Conservation (phyloP, 2,888 invertebrate species). For the Gonocerus acuteangulatus region DNA sequence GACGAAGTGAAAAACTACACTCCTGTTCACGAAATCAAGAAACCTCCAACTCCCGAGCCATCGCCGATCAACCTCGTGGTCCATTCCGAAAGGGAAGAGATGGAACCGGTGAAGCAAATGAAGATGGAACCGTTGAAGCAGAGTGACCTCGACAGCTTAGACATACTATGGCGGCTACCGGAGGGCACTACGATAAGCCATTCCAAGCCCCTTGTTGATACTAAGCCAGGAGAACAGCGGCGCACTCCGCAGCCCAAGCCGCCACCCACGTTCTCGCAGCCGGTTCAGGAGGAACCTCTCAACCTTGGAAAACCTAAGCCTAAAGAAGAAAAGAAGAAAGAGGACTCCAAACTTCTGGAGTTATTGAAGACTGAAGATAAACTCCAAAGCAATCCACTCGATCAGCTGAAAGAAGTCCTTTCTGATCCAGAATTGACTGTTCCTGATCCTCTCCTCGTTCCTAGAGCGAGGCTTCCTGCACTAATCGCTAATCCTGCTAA, state of each 20-base stretch:
- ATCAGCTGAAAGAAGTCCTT: slow-evolving; percentile 62
- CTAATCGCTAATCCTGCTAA: slow-evolving; percentile 63
- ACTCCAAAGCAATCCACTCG: slow-evolving; percentile 49
- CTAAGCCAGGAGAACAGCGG: slow-evolving; percentile 9
- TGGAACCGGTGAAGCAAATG: background rate
- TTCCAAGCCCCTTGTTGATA: slow-evolving; percentile 23
- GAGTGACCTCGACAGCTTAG: slow-evolving; percentile 30
- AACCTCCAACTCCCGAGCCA: slow-evolving; percentile 3
- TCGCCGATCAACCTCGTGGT: slow-evolving; percentile 30
- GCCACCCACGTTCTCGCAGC: slow-evolving; percentile 24
- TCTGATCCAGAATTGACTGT: slow-evolving; percentile 60
- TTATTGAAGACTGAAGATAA: slow-evolving; percentile 43
- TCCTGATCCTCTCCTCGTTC: slow-evolving; percentile 73
- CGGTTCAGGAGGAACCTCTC: slow-evolving; percentile 55
- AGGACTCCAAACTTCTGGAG: slow-evolving; percentile 45
- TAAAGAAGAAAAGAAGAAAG: slow-evolving; percentile 14
- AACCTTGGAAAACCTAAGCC: slow-evolving; percentile 53
- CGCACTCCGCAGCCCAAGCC: slow-evolving; percentile 14
- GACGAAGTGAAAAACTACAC: slow-evolving; percentile 18
- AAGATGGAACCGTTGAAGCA: slow-evolving; percentile 26
- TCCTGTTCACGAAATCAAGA: slow-evolving; percentile 19
- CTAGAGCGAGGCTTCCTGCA: slow-evolving; percentile 63
- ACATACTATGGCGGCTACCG: slow-evolving; percentile 36
- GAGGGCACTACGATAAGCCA: slow-evolving; percentile 38
- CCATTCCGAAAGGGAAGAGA: slow-evolving; percentile 32